Evolutionary conservation across 2,113 vertebrate genomes (phyloP), one percentile per base, ranked within the genome.

Genomic region (Nothoprocta pentlandii): DNA sequence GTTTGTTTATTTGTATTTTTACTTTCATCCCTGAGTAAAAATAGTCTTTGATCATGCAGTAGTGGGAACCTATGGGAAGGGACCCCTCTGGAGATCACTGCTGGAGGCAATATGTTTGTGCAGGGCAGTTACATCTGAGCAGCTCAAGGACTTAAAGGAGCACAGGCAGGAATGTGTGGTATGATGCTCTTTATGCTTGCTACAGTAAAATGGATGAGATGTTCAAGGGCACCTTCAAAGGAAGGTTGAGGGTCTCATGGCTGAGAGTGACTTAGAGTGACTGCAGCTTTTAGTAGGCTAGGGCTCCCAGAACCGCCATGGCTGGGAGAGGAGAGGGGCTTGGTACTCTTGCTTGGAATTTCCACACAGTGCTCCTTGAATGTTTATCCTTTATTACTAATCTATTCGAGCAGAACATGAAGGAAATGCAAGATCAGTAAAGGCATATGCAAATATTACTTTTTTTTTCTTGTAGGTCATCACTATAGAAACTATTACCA

Each of bases 401-500:
- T 90, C 90, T 95, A 70, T 89, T 90, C 1, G 28, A 87, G 85
- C 36, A 87, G 46, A 92, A 93, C 87, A 80, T 76, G 75, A 95
- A 89, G 78, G 74, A 89, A 93, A 90, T 77, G 54, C 90, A 89
- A 90, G 90, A 94, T 77, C 90, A 92, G 77, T 96, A 96, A 95
- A 97, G 78, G 92, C 90, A 64, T 95, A 97, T 93, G 95, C 94
- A 97, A 96, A 97, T 93, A 90, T 54, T 94, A 94, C 93, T 85
- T 92, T 91, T 49, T 39, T 49, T 95, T 96, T 92, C 94, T 85
- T 95, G 95, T 97, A 97, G 96, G 96, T 97, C 96, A 95, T 96
- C 95, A 81, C 92, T 93, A 95, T 97, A 94, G 96, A 94, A 97
- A 97, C 96, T 95, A 91, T 81, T 93, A 67, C 83, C 89, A 77